phyloP scores from a whole-genome alignment of 2,888 invertebrate species.

The Atrina japonica region DNA sequence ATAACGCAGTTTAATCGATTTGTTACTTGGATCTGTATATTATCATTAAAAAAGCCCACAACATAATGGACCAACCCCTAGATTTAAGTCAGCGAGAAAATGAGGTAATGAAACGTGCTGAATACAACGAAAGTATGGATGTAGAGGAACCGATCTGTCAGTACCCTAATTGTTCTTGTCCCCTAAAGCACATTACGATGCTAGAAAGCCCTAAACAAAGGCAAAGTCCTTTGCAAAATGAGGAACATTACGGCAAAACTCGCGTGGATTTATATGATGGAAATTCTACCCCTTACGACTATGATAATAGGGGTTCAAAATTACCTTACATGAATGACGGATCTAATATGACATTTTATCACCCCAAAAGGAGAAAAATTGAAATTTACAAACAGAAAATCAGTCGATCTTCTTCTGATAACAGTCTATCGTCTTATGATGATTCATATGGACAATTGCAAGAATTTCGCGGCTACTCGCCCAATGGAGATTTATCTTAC shows the following conservation, averaged over 20 bases:
- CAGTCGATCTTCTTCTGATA: constrained; percentile 34
- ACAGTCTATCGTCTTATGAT: constrained; percentile 16
- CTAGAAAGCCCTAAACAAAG: constrained; percentile 27
- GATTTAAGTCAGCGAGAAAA: constrained; percentile 38
- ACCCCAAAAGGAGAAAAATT: constrained; percentile 41
- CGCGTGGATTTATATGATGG: background rate
- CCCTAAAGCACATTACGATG: constrained; percentile 36
- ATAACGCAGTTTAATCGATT: too few relatives aligned
- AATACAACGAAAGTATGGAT: constrained; percentile 27
- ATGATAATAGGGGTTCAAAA: background rate
- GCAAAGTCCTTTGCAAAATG: background rate
- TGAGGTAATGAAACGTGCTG: constrained; percentile 10
- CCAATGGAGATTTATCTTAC: constrained; percentile 18
- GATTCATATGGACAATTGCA: constrained; percentile 2
- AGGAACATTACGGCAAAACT: background rate
- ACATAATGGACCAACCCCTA: constrained; percentile 41
- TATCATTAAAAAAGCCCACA: background rate
- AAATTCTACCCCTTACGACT: background rate
- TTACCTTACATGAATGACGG: constrained; percentile 12
- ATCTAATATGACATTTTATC: constrained; percentile 8
- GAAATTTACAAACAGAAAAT: constrained; percentile 36
- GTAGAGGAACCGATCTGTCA: constrained; percentile 42
- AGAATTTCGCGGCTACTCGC: constrained; percentile 15
- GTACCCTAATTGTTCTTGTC: constrained; percentile 38
- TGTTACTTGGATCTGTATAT: too few relatives aligned